Conservation (phyloP, 2,797 vertebrate genomes). For the Enteromius afrohamiltoni region DNA sequence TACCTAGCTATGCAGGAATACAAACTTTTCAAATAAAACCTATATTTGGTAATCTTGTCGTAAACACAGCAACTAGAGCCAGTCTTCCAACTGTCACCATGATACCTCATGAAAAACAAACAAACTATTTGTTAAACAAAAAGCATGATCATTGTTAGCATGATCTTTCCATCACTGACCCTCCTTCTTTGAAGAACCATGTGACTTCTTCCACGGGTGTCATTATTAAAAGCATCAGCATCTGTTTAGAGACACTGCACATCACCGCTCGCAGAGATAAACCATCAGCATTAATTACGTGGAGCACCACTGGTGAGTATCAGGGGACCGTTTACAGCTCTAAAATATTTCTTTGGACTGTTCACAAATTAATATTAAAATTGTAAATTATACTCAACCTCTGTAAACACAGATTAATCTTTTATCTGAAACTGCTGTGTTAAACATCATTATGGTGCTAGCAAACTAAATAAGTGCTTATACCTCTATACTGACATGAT, state of each 20-base stretch:
- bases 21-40: background rate
- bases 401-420: background rate
- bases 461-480: background rate
- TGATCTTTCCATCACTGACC: slow-evolving; percentile 17
- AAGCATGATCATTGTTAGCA: background rate
- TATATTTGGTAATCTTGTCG: background rate
- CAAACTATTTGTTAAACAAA: slow-evolving; percentile 49
- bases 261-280: background rate
- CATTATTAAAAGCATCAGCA: slow-evolving; percentile 25
- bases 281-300: background rate
- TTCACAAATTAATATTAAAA: background rate
- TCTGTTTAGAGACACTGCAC: slow-evolving; percentile 1
- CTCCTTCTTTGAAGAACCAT: slow-evolving; percentile 26
- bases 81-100: background rate
- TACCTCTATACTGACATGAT: background rate
- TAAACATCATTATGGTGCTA: background rate
- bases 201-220: slow-evolving; percentile 14
- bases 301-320: slow-evolving; percentile 26
- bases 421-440: background rate
- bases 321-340: background rate
- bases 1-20: background rate
- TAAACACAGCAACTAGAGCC: background rate
- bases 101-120: slow-evolving; percentile 31
- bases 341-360: background rate
- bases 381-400: background rate